Conservation (phyloP, 2,888 invertebrate species). For the Adela reaumurella region DNA sequence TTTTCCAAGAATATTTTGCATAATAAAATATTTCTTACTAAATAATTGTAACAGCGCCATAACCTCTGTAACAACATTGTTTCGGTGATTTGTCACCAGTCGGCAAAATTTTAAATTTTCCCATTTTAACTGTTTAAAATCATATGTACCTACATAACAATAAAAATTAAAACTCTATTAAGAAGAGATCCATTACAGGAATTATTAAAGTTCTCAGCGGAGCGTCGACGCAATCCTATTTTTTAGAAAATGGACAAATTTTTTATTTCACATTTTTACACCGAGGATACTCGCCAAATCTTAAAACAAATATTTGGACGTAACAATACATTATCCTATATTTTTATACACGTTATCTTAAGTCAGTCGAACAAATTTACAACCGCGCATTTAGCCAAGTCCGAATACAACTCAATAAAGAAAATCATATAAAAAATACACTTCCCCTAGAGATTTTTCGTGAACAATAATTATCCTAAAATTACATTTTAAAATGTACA, state of each 20-base stretch:
- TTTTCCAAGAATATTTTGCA: neutral
- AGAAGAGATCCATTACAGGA: constrained; percentile 27
- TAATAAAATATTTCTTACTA: constrained; percentile 3
- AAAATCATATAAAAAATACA: neutral
- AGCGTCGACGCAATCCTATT: constrained; percentile 8
- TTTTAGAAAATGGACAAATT: constrained; percentile 7
- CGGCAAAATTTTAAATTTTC: constrained; percentile 5
- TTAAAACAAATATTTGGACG: constrained; percentile 12
- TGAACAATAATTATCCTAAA: neutral
- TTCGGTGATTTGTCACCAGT: neutral
- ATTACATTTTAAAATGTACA: neutral
- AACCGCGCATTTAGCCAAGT: constrained; percentile 18
- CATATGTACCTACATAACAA: neutral
- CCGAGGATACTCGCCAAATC: constrained; percentile 6
- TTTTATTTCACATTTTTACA: neutral
- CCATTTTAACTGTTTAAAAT: neutral
- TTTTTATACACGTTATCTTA: constrained; percentile 26
- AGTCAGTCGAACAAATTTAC: constrained; percentile 39
- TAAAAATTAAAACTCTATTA: constrained; percentile 23
- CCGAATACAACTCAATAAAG: neutral
- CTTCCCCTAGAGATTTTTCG: neutral
- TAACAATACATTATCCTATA: constrained; percentile 10
- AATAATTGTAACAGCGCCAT: neutral
- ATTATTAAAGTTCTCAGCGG: constrained; percentile 14
- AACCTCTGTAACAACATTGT: neutral